A percentile compares a stretch with the other conserved stretches of the same genome.
phyloP scores from a whole-genome alignment of 2,113 vertebrate genomes.

The Callipepla californica region DNA sequence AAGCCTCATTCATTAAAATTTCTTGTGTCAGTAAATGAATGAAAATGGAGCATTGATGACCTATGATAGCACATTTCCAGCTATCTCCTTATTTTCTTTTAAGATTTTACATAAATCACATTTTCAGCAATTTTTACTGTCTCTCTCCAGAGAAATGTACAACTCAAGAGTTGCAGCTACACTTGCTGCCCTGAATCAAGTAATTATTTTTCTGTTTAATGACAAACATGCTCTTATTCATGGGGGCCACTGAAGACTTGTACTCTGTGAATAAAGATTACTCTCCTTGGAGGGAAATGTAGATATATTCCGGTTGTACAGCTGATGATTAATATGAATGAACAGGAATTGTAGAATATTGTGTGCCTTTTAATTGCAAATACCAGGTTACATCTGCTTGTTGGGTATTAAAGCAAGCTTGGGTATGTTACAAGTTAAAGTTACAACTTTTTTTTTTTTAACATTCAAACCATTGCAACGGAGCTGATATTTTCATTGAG shows the following conservation, averaged over 20 bases:
- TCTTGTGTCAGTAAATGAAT: neutral
- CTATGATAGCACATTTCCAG: neutral
- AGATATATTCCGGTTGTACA: neutral
- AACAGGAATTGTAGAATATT: neutral
- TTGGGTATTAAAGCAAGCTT: neutral
- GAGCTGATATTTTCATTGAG: neutral
- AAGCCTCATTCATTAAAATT: neutral
- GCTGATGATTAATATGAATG: constrained; percentile 23
- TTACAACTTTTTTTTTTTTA: neutral
- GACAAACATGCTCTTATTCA: constrained; percentile 21
- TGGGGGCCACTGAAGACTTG: neutral
- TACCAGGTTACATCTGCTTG: neutral
- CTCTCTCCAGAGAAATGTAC: neutral
- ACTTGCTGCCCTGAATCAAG: constrained; percentile 21
- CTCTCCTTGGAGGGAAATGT: constrained; percentile 21
- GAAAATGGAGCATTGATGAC: neutral
- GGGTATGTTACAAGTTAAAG: neutral
- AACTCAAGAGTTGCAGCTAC: neutral
- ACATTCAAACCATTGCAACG: neutral
- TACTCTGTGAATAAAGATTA: constrained; percentile 28
- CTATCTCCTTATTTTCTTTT: constrained; percentile 12
- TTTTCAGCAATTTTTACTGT: neutral
- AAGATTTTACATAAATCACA: neutral
- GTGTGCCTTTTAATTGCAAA: neutral
- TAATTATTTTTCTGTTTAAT: constrained; percentile 53